Evolutionary conservation across 2,888 invertebrate species (phyloP), one percentile per base, ranked within the genome.

Genomic region (Acronicta psi): DNA sequence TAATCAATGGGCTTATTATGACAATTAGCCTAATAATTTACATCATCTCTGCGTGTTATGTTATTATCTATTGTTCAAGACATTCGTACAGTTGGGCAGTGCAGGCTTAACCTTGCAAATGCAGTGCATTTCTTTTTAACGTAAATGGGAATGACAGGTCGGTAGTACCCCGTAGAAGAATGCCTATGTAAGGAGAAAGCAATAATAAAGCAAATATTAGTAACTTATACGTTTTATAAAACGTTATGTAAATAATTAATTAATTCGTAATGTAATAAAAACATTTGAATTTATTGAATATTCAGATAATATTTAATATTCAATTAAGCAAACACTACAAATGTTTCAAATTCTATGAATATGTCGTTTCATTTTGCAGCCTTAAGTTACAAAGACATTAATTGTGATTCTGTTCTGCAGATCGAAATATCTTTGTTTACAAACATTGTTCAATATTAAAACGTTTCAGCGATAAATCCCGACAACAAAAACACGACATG

Each of bases 1-100:
- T 87, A 86, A 84, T 91, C 88, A 91, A 91, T 91, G 84, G 81
- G 41, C 17, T 41, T 91, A 87, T 93, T 92, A 88, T 87, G 81
- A 82, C 70, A 83, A 80, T 72, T 81, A 77, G 69, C 76, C 76
- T 75, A 86, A 86, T 86, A 83, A 85, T 86, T 88, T 76, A 90
- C 84, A 89, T 89, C 86, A 91, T 86, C 83, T 61, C 74, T 55
- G 51, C 57, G 66, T 81, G 81, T 80, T 80, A 82, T 88, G 82
- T 83, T 82, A 81, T 89, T 80, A 83, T 86, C 86, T 84, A 89
- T 92, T 91, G 92, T 91, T 87, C 75, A 64, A 62, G 54, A 74
- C 72, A 71, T 80, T 80, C 59, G 81, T 73, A 69, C 75, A 80
- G 69, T 69, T 67, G 60, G 75, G 60, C 62, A 64, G 58, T 59